Evolutionary conservation across 2,113 vertebrate genomes (phyloP).

Genomic region (Sapajus apella): DNA sequence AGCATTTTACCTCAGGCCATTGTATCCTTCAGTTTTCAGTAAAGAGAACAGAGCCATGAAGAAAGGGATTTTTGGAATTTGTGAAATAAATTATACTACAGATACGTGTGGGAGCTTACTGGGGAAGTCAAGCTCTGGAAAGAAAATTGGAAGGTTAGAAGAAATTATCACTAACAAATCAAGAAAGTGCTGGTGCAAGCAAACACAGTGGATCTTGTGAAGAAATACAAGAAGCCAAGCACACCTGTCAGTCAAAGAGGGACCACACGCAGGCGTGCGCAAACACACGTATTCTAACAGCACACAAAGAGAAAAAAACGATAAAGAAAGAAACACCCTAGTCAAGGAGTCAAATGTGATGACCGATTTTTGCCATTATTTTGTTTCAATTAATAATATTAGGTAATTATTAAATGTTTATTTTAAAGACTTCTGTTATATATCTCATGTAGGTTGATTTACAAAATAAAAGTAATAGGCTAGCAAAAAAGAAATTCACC

Average conservation of each 20-base stretch:
- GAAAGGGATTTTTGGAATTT: neutral
- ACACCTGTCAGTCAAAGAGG: too few relatives aligned
- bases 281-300: too few relatives aligned
- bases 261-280: neutral
- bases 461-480: neutral
- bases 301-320: neutral
- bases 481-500: neutral
- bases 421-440: neutral
- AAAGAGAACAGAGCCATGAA: neutral
- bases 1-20: neutral
- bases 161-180: neutral
- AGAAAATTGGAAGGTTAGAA: neutral
- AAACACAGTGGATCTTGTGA: neutral
- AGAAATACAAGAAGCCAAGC: neutral
- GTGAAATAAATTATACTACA: neutral
- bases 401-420: neutral
- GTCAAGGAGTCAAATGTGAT: neutral
- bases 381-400: constrained; percentile 14
- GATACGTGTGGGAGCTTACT: neutral
- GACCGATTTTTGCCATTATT: neutral
- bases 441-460: neutral
- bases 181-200: neutral
- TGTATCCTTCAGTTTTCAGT: neutral
- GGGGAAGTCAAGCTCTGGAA: neutral
- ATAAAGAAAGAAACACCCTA: neutral